Evolutionary conservation across 53 echinoderm and acorn worm species (phyloP), one percentile per base, ranked within the genome.

Genomic region (Stichopus horrens): DNA sequence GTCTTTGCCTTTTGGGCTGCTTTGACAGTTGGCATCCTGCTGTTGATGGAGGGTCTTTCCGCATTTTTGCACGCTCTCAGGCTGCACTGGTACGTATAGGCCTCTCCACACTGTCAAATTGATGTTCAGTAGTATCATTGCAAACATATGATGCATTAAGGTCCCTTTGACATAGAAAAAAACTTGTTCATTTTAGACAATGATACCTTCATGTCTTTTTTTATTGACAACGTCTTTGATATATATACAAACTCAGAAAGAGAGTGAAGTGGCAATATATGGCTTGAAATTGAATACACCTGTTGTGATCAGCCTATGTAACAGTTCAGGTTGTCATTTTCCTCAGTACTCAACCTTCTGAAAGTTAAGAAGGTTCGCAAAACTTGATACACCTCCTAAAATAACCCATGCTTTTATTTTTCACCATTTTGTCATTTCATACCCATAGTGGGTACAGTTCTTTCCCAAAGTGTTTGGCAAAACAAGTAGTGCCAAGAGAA

Each of bases 51-150:
- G 75, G 99, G 95, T 5, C 65, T 99, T 60, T 99, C 99, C 20
- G 99, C 99, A 77, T 99, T 99, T 91, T 81, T 99, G 19, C 99
- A 99, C 75, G 94, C 99, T 8, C 92, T 99, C 9, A 88, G 99
- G 66, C 89, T 99, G 16, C 99, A 98, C 81, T 96, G 99, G 99
- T 99, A 88, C 88, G 99, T 92, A 7, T 18, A 18, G 11, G 37
- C 37, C 37, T 37, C 37, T 37, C 37, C 2, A 1, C 37, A 37
- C 37, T 67, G 68, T 14, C 3, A n/a, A 1, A n/a, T 11, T 14
- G n/a, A 54, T 83, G n/a, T 9, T 8, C 2, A 53, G 54, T 13
- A 53, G 2, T 52, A n/a, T 3, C 68, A 4, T 53, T 23, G 11
- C 52, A 83, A 54, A 37, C 37, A 2, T n/a, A n/a, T 37, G 37